phyloP scores from a whole-genome alignment of 2,888 invertebrate genomes.

The Orthosia gothica region DNA sequence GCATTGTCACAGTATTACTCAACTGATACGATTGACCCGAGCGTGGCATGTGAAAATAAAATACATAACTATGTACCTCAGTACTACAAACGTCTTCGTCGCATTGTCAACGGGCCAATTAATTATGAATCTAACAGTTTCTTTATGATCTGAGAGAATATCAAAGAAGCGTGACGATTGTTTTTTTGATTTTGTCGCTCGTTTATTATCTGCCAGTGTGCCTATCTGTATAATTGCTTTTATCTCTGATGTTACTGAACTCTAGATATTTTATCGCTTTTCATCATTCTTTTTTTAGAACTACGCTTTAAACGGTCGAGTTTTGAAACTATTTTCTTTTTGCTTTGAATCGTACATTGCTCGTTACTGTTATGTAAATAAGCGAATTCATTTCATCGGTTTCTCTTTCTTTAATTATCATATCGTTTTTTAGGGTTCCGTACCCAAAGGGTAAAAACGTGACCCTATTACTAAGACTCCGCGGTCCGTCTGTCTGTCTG shows the following conservation, averaged over 20 bases:
- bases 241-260: constrained; percentile 26
- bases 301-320: not conserved
- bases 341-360: not conserved
- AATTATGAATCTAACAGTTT: constrained; percentile 14
- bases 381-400: not conserved
- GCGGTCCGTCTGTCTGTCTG: too few species aligned
- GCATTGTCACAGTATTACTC: constrained; percentile 37
- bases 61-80: not conserved
- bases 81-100: not conserved
- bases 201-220: constrained; percentile 14
- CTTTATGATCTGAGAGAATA: constrained; percentile 16
- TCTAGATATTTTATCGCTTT: not conserved
- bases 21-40: constrained; percentile 38
- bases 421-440: too few species aligned
- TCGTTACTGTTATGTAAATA: not conserved
- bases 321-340: not conserved
- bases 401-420: constrained; percentile 10
- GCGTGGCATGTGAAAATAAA: constrained; percentile 21
- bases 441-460: too few species aligned
- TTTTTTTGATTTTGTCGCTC: constrained; percentile 22
- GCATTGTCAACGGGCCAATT: constrained; percentile 7
- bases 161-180: constrained; percentile 13
- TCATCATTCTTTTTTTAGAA: not conserved
- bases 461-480: too few species aligned
- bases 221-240: constrained; percentile 8